Conservation (phyloP, 2,113 vertebrate genomes). For the Ophthalmolycus amberensis region DNA sequence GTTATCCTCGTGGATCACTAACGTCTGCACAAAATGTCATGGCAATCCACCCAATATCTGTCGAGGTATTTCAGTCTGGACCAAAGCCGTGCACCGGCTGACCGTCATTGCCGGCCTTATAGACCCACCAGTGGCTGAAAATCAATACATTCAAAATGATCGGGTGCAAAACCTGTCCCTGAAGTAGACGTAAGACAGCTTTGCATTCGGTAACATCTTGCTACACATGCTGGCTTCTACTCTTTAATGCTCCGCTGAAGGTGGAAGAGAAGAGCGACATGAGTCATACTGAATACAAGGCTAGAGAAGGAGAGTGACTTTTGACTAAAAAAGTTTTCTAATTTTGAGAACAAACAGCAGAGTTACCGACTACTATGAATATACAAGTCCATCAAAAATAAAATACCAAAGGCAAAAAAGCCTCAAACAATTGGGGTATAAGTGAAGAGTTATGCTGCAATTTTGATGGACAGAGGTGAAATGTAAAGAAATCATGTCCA, state of each 20-base stretch:
- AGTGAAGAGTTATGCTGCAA: not conserved
- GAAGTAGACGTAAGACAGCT: not conserved
- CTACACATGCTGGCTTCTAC: not conserved
- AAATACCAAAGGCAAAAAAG: not conserved
- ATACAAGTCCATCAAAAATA: not conserved
- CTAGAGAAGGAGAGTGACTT: no score
- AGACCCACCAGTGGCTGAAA: not conserved
- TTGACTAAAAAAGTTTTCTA: no score
- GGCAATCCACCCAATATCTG: not conserved
- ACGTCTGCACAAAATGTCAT: not conserved
- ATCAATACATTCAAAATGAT: not conserved
- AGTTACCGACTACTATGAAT: not conserved
- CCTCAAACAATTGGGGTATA: not conserved
- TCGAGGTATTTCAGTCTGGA: not conserved
- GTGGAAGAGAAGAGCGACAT: not conserved
- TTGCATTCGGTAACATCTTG: not conserved
- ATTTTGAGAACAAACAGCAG: not conserved
- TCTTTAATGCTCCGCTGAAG: no score
- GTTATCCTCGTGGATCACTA: not conserved
- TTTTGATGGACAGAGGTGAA: not conserved
- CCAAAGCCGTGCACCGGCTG: not conserved
- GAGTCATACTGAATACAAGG: not conserved
- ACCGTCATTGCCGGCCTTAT: not conserved
- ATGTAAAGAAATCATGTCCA: not conserved
- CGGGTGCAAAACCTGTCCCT: no score